Evolutionary conservation across 2,797 vertebrate species (phyloP).

Genomic region (Florisuga fusca): DNA sequence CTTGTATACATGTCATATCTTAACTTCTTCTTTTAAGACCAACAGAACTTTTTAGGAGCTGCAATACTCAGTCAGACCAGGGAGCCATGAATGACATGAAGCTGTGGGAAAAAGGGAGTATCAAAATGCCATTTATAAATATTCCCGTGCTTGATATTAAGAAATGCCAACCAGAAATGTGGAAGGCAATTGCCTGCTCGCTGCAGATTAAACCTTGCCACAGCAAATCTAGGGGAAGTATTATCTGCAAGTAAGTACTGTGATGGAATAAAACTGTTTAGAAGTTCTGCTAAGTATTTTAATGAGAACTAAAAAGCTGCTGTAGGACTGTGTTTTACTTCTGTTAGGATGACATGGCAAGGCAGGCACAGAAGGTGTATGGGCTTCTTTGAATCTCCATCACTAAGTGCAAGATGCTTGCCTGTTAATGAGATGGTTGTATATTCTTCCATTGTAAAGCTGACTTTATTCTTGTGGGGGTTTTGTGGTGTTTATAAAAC

Average conservation of each 20-base stretch:
- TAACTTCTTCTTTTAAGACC: conserved; percentile 82
- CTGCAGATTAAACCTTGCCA: conserved; percentile 98
- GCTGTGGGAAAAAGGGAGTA: conserved; percentile 97
- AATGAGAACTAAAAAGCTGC: neutral
- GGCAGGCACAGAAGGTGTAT: neutral
- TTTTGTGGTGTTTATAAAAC: neutral
- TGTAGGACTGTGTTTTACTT: neutral
- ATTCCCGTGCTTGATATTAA: conserved; percentile 96
- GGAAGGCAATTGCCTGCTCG: conserved; percentile 96
- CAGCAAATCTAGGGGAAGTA: conserved; percentile 93
- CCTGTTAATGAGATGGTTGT: neutral
- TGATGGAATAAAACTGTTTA: neutral
- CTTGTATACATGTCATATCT: neutral
- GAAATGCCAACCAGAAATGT: conserved; percentile 94
- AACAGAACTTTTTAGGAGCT: conserved; percentile 97
- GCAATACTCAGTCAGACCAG: conserved; percentile 96
- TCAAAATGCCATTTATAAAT: conserved; percentile 98
- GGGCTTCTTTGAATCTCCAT: neutral
- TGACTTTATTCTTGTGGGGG: neutral
- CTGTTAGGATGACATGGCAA: neutral
- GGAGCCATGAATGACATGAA: conserved; percentile 98
- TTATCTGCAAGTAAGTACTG: conserved; percentile 94
- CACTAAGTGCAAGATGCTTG: neutral
- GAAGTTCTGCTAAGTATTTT: neutral
- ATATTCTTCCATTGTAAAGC: neutral